Evolutionary conservation across 2,797 vertebrate species (phyloP).

Genomic region (Acanthurus tractus): DNA sequence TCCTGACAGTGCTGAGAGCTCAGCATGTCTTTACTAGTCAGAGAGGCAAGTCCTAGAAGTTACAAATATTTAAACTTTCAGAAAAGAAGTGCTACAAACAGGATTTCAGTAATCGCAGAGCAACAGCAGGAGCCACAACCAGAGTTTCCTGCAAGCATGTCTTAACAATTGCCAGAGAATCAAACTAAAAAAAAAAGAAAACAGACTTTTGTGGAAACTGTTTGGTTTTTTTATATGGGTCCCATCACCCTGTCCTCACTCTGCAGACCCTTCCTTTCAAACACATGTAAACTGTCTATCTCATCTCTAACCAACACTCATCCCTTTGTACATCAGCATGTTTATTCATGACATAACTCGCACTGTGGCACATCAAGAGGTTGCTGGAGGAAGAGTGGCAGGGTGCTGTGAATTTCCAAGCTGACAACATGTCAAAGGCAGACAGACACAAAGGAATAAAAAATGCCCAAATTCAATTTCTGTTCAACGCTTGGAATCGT

Average conservation of each 20-base stretch:
- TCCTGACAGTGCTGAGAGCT: conserved; percentile 46
- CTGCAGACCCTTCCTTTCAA: conserved; percentile 59
- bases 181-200: conserved; percentile 2
- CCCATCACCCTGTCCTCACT: conserved; percentile 60
- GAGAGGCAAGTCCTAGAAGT: conserved; percentile 30
- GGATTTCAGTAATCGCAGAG: conserved; percentile 57
- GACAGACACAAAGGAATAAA: conserved; percentile 70
- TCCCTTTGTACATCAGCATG: conserved; percentile 73
- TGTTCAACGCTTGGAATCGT: conserved; percentile 43
- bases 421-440: conserved; percentile 76
- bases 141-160: conserved; percentile 14
- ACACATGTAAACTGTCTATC: conserved; percentile 78
- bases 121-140: conserved; percentile 48
- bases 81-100: conserved; percentile 46
- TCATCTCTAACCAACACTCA: conserved; percentile 67
- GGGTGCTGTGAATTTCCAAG: conserved; percentile 63
- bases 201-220: conserved; percentile 13
- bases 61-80: conserved; percentile 49
- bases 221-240: conserved; percentile 8
- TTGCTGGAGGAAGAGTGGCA: conserved; percentile 72
- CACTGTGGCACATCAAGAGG: conserved; percentile 77
- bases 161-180: conserved; percentile 20
- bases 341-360: conserved; percentile 77
- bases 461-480: conserved; percentile 65
- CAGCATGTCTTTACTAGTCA: conserved; percentile 42